phyloP scores from a whole-genome alignment of 2,113 vertebrate species.

The Brachyhypopomus gauderio region DNA sequence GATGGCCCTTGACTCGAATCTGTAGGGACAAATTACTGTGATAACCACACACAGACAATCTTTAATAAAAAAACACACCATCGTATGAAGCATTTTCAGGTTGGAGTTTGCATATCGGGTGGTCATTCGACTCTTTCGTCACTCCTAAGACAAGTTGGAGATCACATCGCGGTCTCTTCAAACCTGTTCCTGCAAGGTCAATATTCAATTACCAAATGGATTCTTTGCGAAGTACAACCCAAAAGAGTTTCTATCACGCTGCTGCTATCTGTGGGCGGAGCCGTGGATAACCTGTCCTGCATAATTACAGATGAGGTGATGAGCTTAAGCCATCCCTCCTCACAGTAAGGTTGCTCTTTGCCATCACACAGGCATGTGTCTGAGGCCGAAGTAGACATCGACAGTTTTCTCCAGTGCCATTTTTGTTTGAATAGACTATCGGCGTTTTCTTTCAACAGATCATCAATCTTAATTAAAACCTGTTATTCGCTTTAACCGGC shows the following conservation, averaged over 20 bases:
- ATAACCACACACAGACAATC: not conserved
- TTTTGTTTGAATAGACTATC: conserved; percentile 7
- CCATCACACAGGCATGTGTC: not conserved
- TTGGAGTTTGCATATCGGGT: not conserved
- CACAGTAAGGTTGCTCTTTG: not conserved
- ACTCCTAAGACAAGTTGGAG: not conserved
- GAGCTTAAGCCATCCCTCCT: not conserved
- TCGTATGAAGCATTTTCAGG: not conserved
- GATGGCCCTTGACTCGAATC: conserved; percentile 4
- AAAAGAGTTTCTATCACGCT: conserved; percentile 8
- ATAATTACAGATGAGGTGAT: conserved; percentile 10
- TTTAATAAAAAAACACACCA: not conserved
- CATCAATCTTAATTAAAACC: conserved; percentile 10
- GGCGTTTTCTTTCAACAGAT: not conserved
- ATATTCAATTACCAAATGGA: conserved; percentile 39
- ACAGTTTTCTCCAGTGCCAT: not conserved
- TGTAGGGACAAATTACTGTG: not conserved
- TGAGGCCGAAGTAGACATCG: not conserved
- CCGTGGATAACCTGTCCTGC: conserved; percentile 5
- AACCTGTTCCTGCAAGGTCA: conserved; percentile 5
- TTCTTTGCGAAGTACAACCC: conserved; percentile 12
- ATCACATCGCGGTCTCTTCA: not conserved
- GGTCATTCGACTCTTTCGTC: not conserved
- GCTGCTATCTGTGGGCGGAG: not conserved
- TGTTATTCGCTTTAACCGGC: not conserved